Conservation (phyloP, 2,888 invertebrate species). For the Cryptocheilus praepositus region DNA sequence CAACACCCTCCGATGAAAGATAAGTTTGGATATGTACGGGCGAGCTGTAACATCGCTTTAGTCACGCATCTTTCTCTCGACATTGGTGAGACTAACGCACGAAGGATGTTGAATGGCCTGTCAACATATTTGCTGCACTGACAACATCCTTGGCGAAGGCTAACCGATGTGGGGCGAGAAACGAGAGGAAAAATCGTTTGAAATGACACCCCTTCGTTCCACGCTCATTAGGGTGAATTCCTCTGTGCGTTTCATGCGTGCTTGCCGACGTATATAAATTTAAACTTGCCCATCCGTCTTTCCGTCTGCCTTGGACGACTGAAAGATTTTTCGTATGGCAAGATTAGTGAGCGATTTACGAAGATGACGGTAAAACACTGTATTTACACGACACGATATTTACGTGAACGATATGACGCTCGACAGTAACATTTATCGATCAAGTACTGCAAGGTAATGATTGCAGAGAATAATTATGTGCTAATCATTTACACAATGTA, state of each 20-base stretch:
- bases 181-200: conserved; percentile 39
- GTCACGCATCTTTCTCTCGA: conserved; percentile 50
- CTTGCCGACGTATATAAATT: conserved; percentile 47
- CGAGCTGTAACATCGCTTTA: conserved; percentile 28
- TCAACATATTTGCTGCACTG: conserved; percentile 66
- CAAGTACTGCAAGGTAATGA: too few species aligned
- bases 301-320: conserved; percentile 14
- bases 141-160: conserved; percentile 49
- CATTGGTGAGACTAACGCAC: conserved; percentile 18
- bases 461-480: conserved; percentile 2
- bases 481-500: conserved; percentile 6
- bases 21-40: too few species aligned
- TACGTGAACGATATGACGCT: too few species aligned
- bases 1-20: too few species aligned
- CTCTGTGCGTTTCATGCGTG: conserved; percentile 56
- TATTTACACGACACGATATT: not conserved
- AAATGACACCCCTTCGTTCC: conserved; percentile 63
- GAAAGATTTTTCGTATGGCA: not conserved
- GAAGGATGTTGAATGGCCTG: conserved; percentile 63
- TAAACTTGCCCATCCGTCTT: conserved; percentile 41
- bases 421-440: too few species aligned
- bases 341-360: not conserved
- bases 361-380: not conserved
- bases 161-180: conserved; percentile 30
- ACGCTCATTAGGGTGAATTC: conserved; percentile 65